Base-by-base conservation (phyloP, 2,113 vertebrate genomes). In the Athene cunicularia region DNA sequence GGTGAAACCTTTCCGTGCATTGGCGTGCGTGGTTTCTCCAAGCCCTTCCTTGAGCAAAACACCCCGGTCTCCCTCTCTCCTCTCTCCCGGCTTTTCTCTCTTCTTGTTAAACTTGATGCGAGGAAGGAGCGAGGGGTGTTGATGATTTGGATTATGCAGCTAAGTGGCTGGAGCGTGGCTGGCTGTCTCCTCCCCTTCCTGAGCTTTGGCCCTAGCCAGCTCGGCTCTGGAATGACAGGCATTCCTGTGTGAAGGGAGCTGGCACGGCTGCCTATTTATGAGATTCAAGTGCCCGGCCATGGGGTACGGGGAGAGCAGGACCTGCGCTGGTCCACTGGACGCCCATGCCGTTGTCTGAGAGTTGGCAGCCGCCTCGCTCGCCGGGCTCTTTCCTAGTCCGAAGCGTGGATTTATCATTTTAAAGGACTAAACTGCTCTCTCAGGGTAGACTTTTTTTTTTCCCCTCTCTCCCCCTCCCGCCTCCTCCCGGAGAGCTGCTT, bases 151-250 rank as follows among this genome's bases (percentile, higher is more conserved):
- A 93, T 95, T 94, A 91, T 96, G 97, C 93, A 56, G 43, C 91
- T 92, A 37, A 86, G 95, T 72, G 93, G 77, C 97, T 92, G 86
- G 90, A 88, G 89, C 88, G 62, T 81, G 90, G 83, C 91, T 95
- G 82, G 67, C 89, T 95, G 97, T 97, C 98, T 97, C 98, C 98
- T 98, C 98, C 98, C 96, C 95, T 98, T 98, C 97, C 97, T 96
- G 98, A 98, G 98, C 98, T 97, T 97, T 97, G 88, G 96, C 98
- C 98, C 96, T 63, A 97, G 98, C 95, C 95, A 94, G 97, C 97
- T 96, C 96, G 67, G 86, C 98, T 97, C 97, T 98, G 99, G 99
- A 99, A 99, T 99, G 99, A 99, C 98, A 98, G 99, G 99, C 99
- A 99, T 99, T 99, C 98, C 97, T 98, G 97, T 93, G 96, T 97